phyloP scores from a whole-genome alignment of 2,888 invertebrate genomes.

The Drosophila prolongata region DNA sequence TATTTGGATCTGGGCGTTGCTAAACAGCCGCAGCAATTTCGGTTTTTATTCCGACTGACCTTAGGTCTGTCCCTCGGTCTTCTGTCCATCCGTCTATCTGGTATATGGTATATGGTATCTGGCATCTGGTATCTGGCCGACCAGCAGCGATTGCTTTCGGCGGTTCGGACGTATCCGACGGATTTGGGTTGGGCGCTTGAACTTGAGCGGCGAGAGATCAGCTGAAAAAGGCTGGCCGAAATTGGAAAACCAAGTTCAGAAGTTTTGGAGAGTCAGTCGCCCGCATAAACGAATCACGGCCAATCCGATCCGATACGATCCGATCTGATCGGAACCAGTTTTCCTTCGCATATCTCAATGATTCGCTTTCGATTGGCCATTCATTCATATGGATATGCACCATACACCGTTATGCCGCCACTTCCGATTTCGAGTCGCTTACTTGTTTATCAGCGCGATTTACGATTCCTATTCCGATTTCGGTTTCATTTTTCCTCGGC shows the following conservation, averaged over 20 bases:
- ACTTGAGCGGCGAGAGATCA: slow-evolving; percentile 57
- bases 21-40: slow-evolving; percentile 68
- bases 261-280: slow-evolving; percentile 57
- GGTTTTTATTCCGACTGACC: slow-evolving; percentile 60
- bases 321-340: slow-evolving; percentile 63
- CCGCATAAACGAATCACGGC: slow-evolving; percentile 54
- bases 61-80: slow-evolving; percentile 50
- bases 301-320: neutral
- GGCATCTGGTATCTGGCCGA: neutral
- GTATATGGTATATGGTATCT: neutral
- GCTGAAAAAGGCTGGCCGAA: slow-evolving; percentile 31
- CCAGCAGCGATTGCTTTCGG: neutral
- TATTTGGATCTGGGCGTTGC: slow-evolving; percentile 75
- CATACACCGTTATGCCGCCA: slow-evolving; percentile 35
- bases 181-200: slow-evolving; percentile 76
- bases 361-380: slow-evolving; percentile 35
- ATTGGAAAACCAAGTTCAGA: slow-evolving; percentile 64
- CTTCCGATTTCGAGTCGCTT: slow-evolving; percentile 35
- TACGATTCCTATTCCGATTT: slow-evolving; percentile 24
- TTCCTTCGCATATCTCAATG: slow-evolving; percentile 60
- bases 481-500: slow-evolving; percentile 25
- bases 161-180: slow-evolving; percentile 6
- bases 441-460: slow-evolving; percentile 34
- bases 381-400: slow-evolving; percentile 47
- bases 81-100: slow-evolving; percentile 20